Base-by-base conservation (phyloP, 1,140 invertebrate species). In the Tetragnatha versicolor region DNA sequence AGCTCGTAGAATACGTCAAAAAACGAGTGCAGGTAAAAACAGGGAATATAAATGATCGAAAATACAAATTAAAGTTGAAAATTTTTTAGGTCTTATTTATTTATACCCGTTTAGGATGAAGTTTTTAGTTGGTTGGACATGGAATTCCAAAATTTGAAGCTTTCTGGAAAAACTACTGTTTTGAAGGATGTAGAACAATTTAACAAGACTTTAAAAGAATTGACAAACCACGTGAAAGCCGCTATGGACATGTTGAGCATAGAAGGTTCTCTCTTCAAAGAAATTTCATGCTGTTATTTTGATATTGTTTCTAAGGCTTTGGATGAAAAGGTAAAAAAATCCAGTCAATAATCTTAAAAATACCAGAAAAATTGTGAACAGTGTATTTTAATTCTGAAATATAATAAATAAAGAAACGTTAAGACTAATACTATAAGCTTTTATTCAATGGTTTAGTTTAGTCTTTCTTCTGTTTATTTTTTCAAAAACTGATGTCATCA, bases 301-400 rank as follows among this genome's bases (percentile, higher is more conserved):
- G 73, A 76, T n/a, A 49, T n/a, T 29, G 6, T 76, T 20, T 65
- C 73, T 9, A 51, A 65, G 22, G 25, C 33, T 4, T 14, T 76
- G 20, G 60, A 76, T 31, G 73, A 76, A 27, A 65, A 65, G 47
- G 73, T 76, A 53, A 65, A 37, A 37, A 10, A n/a, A n/a, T n/a
- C n/a, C n/a, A n/a, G n/a, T n/a, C n/a, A n/a, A n/a, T n/a, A n/a
- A n/a, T n/a, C n/a, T n/a, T n/a, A n/a, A n/a, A n/a, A n/a, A n/a
- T n/a, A n/a, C n/a, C n/a, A n/a, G n/a, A n/a, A n/a, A n/a, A n/a
- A n/a, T n/a, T n/a, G n/a, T n/a, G n/a, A n/a, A n/a, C n/a, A n/a
- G n/a, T n/a, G n/a, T n/a, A n/a, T n/a, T n/a, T n/a, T n/a, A n/a
- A n/a, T n/a, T n/a, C n/a, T n/a, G n/a, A n/a, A n/a, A n/a, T n/a